Percentiles rank a stretch among this genome's conserved stretches.
phyloP scores from a whole-genome alignment of 2,113 vertebrate species.

The Hymenochirus boettgeri region DNA sequence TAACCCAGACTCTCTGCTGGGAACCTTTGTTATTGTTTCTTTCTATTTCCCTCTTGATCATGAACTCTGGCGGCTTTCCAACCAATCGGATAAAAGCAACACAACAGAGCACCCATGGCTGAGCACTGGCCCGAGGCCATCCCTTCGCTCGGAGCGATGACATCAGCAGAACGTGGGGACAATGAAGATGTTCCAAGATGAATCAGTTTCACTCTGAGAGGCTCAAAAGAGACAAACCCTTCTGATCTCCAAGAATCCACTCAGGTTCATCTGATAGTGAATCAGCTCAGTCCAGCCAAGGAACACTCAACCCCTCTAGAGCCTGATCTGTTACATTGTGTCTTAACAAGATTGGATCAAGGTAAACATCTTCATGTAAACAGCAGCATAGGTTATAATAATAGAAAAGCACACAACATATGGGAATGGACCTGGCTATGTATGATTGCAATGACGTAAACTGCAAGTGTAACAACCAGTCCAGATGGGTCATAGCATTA shows the following conservation, averaged over 20 bases:
- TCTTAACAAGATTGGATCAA: too few relatives aligned
- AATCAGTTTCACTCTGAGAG: constrained; percentile 65
- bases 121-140: constrained; percentile 56
- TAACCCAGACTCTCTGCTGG: neutral
- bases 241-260: constrained; percentile 40
- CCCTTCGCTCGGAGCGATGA: constrained; percentile 52
- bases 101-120: constrained; percentile 54
- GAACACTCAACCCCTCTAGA: too few relatives aligned
- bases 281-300: too few relatives aligned
- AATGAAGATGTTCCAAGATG: constrained; percentile 53
- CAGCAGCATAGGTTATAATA: too few relatives aligned
- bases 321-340: too few relatives aligned
- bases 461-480: too few relatives aligned
- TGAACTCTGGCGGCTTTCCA: constrained; percentile 48
- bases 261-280: too few relatives aligned
- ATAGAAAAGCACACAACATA: too few relatives aligned
- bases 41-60: constrained; percentile 46
- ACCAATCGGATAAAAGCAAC: constrained; percentile 58
- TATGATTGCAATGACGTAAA: too few relatives aligned
- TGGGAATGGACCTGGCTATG: too few relatives aligned
- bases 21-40: constrained; percentile 27
- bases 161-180: constrained; percentile 51
- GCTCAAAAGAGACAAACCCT: constrained; percentile 46
- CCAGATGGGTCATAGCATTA: too few relatives aligned
- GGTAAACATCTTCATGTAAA: too few relatives aligned